Evolutionary conservation across 2,797 vertebrate genomes (phyloP).

Genomic region (Myotis planiceps): DNA sequence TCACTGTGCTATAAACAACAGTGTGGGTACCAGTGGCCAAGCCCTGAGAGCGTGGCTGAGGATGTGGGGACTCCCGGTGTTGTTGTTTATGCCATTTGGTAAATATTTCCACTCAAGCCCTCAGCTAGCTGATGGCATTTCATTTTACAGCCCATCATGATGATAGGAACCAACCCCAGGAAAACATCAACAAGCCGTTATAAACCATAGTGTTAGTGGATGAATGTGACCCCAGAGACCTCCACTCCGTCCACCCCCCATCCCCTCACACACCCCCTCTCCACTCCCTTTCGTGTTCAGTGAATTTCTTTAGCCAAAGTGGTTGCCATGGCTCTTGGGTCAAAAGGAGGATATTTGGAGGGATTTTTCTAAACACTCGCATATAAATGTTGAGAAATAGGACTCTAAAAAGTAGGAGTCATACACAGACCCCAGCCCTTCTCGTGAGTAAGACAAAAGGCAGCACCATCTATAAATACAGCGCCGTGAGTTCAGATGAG

Average conservation of each 20-base stretch:
- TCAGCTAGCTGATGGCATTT: slow-evolving; percentile 78
- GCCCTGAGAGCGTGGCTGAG: slow-evolving; percentile 32
- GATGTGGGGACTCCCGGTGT: slow-evolving; percentile 61
- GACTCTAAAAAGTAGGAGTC: slow-evolving; percentile 80
- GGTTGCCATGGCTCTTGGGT: slow-evolving; percentile 83
- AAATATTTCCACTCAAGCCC: slow-evolving; percentile 80
- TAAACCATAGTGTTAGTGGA: slow-evolving; percentile 82
- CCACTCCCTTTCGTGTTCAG: slow-evolving; percentile 73
- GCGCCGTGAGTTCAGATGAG: slow-evolving; percentile 66
- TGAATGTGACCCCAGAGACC: slow-evolving; percentile 81
- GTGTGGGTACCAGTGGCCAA: neutral
- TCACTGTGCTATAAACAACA: slow-evolving; percentile 41
- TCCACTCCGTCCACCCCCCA: neutral
- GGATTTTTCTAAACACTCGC: slow-evolving; percentile 84
- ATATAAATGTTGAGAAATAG: slow-evolving; percentile 81
- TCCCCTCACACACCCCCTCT: neutral
- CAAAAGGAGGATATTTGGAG: slow-evolving; percentile 84
- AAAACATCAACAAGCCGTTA: slow-evolving; percentile 83
- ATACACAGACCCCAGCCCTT: slow-evolving; percentile 79
- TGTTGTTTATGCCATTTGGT: slow-evolving; percentile 76
- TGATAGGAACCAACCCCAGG: slow-evolving; percentile 75
- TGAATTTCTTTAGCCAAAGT: slow-evolving; percentile 80
- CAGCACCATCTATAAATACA: slow-evolving; percentile 74
- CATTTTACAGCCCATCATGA: slow-evolving; percentile 74
- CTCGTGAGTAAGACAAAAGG: slow-evolving; percentile 84